phyloP scores from a whole-genome alignment of 2,797 vertebrate species.

The Pelodytes ibericus region DNA sequence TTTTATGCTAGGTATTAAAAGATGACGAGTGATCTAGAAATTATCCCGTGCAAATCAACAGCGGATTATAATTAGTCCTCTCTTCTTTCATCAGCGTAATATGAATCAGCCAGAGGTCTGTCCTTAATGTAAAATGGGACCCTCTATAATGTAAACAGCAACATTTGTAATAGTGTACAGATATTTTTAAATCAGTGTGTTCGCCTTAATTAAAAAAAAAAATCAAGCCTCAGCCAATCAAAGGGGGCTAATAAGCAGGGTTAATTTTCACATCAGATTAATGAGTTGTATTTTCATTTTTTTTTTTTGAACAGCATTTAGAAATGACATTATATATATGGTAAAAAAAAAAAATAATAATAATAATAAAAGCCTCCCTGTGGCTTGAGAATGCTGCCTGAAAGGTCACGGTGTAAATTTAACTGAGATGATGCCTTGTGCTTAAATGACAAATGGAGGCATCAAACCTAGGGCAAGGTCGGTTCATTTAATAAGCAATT shows the following conservation, averaged over 20 bases:
- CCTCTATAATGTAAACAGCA: slow-evolving; percentile 74
- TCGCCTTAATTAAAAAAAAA: slow-evolving; percentile 39
- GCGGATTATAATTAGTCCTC: slow-evolving; percentile 77
- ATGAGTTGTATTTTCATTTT: background rate
- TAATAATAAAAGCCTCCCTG: slow-evolving; percentile 42
- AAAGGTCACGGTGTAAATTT: slow-evolving; percentile 16
- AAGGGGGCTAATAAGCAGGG: background rate
- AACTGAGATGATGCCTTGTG: background rate
- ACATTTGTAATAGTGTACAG: slow-evolving; percentile 76
- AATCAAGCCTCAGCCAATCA: background rate
- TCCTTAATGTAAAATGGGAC: slow-evolving; percentile 76
- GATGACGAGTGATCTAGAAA: slow-evolving; percentile 80
- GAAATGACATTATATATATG: slow-evolving; percentile 18
- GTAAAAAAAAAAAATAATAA: too few species aligned
- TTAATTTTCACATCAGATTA: background rate
- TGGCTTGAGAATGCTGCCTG: slow-evolving; percentile 8
- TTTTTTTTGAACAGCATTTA: slow-evolving; percentile 31
- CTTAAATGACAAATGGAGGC: background rate
- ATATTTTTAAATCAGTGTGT: slow-evolving; percentile 75
- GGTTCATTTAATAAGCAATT: background rate
- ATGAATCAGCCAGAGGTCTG: slow-evolving; percentile 73
- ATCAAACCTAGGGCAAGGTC: background rate
- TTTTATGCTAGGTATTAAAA: slow-evolving; percentile 79
- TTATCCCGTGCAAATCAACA: slow-evolving; percentile 77
- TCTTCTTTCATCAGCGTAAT: slow-evolving; percentile 77